These are phyloP conservation scores for Acanthosepion esculentum DNA, from an alignment of 2,888 invertebrate species.

Conservation along the genomic window DNA sequence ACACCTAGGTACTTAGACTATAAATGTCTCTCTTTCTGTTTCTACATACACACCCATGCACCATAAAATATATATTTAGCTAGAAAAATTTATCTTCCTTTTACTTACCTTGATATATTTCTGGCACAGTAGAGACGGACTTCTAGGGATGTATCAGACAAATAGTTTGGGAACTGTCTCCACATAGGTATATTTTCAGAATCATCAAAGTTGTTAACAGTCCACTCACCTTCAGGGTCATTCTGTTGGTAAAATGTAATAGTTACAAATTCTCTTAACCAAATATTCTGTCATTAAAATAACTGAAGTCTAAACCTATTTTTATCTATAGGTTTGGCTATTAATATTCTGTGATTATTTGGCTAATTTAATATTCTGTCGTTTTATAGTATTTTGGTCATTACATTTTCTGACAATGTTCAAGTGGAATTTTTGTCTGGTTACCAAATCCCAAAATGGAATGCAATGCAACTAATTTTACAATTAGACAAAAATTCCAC, in stretches of 20 bases:
- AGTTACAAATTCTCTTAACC: not conserved
- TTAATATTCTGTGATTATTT: not conserved
- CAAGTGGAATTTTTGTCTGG: not conserved
- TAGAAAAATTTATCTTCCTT: not conserved
- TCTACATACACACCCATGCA: not conserved
- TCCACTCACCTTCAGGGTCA: slow-evolving; percentile 64
- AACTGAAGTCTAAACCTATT: not conserved
- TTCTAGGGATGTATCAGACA: slow-evolving; percentile 59
- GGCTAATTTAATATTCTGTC: not conserved
- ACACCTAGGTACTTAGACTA: too few species aligned
- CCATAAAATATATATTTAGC: not conserved
- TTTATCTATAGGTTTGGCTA: too few species aligned
- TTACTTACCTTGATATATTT: slow-evolving; percentile 59
- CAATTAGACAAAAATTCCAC: too few species aligned
- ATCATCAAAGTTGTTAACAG: slow-evolving; percentile 45
- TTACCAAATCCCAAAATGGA: not conserved
- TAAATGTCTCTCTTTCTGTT: too few species aligned
- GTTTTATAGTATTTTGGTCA: not conserved
- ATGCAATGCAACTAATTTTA: too few species aligned
- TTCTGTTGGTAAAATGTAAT: slow-evolving; percentile 52
- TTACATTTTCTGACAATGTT: not conserved
- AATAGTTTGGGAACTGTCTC: slow-evolving; percentile 54
- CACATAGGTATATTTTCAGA: slow-evolving; percentile 49
- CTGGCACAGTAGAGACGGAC: slow-evolving; percentile 61
- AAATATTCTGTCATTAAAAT: not conserved